Percentiles rank a stretch among this genome's conserved stretches.
Conservation (phyloP, 2,888 invertebrate genomes). For the Meandrusa payeni region DNA sequence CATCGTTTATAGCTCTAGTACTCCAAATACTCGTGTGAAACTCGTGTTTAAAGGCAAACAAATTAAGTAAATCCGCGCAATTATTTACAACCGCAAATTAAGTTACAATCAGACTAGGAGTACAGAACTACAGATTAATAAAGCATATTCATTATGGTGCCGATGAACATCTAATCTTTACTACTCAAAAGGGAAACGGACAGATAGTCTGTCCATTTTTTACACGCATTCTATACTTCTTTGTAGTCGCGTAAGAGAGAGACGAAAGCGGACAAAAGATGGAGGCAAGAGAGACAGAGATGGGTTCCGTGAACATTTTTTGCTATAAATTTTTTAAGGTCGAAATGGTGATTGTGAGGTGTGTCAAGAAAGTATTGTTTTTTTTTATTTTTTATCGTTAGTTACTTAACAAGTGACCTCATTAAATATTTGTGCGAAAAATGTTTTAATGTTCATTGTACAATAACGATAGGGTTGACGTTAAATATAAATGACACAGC, state of each 20-base stretch:
- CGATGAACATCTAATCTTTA: slow-evolving; percentile 37
- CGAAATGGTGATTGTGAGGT: slow-evolving; percentile 17
- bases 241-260: slow-evolving; percentile 53
- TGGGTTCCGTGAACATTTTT: slow-evolving; percentile 37
- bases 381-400: too few relatives aligned
- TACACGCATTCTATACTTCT: slow-evolving; percentile 51
- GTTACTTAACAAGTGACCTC: too few relatives aligned
- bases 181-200: slow-evolving; percentile 52
- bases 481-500: too few relatives aligned
- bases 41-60: too few relatives aligned
- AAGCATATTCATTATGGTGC: slow-evolving; percentile 5
- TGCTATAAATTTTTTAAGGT: slow-evolving; percentile 34
- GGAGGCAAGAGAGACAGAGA: slow-evolving; percentile 35
- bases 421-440: too few relatives aligned
- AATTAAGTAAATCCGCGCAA: too few relatives aligned
- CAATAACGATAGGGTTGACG: too few relatives aligned
- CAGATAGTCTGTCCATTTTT: slow-evolving; percentile 45
- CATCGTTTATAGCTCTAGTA: too few relatives aligned
- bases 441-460: too few relatives aligned
- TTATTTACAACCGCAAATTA: slow-evolving; percentile 1
- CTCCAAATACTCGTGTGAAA: too few relatives aligned
- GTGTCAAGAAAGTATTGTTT: slow-evolving; percentile 19
- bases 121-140: not conserved
- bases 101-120: slow-evolving; percentile 1
- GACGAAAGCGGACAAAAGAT: slow-evolving; percentile 28